Evolutionary conservation across 2,113 vertebrate genomes (phyloP).

Genomic region (Ariopsis seemanni): DNA sequence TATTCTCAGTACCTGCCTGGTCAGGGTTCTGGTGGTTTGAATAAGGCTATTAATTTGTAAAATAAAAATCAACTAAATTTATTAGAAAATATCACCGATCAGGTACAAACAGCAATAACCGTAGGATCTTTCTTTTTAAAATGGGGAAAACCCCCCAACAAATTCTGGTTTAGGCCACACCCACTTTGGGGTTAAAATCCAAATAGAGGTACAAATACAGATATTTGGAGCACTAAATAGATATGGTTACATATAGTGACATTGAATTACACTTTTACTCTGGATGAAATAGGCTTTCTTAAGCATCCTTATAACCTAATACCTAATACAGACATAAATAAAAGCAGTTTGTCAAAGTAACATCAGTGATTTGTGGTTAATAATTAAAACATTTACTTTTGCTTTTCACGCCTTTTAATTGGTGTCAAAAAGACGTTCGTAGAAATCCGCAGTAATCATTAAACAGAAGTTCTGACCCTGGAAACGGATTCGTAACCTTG

Average conservation of each 20-base stretch:
- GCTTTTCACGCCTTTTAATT: constrained; percentile 73
- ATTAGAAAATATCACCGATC: background rate
- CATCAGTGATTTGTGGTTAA: background rate
- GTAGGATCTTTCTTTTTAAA: background rate
- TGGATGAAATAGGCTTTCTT: background rate
- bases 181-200: background rate
- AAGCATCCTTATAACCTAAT: background rate
- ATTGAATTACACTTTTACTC: background rate
- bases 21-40: background rate
- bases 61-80: background rate
- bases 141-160: too few species aligned
- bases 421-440: constrained; percentile 79
- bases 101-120: background rate
- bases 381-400: background rate
- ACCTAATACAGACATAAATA: too few species aligned
- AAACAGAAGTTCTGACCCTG: constrained; percentile 77
- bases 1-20: background rate
- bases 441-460: constrained; percentile 81
- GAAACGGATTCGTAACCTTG: constrained; percentile 66
- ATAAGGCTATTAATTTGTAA: background rate
- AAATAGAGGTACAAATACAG: background rate
- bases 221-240: background rate
- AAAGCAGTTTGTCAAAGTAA: background rate
- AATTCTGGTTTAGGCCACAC: background rate
- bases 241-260: background rate